These are phyloP conservation scores for Rhincodon typus DNA, from an alignment of 2,797 vertebrate species.

Conservation along the genomic window DNA sequence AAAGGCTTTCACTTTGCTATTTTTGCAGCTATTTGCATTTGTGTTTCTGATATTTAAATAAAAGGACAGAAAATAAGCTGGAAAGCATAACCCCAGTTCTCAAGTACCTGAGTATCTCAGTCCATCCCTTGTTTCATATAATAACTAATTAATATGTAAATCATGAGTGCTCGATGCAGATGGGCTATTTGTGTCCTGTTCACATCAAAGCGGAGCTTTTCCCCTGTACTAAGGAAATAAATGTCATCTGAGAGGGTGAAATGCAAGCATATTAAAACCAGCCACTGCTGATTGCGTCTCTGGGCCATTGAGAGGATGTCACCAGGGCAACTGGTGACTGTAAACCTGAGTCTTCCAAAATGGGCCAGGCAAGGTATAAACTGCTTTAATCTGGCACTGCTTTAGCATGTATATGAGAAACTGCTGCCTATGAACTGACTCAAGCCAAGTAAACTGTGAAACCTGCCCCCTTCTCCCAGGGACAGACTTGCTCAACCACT, in stretches of 20 bases:
- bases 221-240: background rate
- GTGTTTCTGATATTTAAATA: background rate
- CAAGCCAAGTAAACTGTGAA: background rate
- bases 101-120: background rate
- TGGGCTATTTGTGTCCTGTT: background rate
- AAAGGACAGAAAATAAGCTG: background rate
- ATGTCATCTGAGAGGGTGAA: slow-evolving; percentile 16
- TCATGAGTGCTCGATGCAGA: background rate
- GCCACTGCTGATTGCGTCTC: background rate
- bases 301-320: background rate
- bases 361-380: background rate
- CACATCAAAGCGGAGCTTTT: background rate
- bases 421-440: background rate
- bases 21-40: background rate
- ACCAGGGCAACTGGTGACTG: slow-evolving; percentile 21
- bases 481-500: background rate
- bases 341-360: slow-evolving; percentile 9
- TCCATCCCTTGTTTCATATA: background rate
- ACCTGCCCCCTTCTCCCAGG: background rate
- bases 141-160: slow-evolving; percentile 24
- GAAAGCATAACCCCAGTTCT: background rate
- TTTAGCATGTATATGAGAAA: background rate
- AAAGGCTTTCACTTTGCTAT: background rate
- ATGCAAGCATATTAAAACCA: slow-evolving; percentile 15
- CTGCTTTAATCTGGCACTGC: background rate